A percentile compares a stretch with the other conserved stretches of the same genome.
Conservation (phyloP, 2,888 invertebrate species). For the Drosophila diplacantha region DNA sequence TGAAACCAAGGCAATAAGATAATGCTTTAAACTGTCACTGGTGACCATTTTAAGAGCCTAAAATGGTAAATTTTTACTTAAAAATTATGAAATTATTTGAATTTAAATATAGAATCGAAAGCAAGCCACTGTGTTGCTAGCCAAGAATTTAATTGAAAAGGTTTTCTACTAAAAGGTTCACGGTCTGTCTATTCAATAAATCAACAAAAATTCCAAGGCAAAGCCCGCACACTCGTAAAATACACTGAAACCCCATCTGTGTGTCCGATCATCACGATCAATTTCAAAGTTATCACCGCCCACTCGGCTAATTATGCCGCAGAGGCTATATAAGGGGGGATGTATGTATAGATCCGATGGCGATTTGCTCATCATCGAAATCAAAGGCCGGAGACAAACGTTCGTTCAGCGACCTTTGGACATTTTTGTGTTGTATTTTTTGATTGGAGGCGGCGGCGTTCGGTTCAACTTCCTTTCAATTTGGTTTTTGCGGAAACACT, state of each 20-base stretch:
- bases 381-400: slow-evolving; percentile 55
- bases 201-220: slow-evolving; percentile 26
- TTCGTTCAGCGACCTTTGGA: slow-evolving; percentile 68
- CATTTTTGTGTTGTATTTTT: slow-evolving; percentile 23
- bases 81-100: background rate
- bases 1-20: slow-evolving; percentile 6
- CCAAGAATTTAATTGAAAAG: slow-evolving; percentile 5
- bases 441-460: slow-evolving; percentile 17
- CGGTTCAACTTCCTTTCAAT: slow-evolving; percentile 49
- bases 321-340: slow-evolving; percentile 23
- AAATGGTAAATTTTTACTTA: background rate
- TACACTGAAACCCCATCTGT: slow-evolving; percentile 4
- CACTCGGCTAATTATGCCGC: slow-evolving; percentile 39
- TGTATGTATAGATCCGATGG: slow-evolving; percentile 9
- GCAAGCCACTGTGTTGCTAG: background rate
- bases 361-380: slow-evolving; percentile 34
- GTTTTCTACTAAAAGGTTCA: slow-evolving; percentile 31
- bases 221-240: slow-evolving; percentile 8
- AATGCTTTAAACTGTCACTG: background rate
- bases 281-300: slow-evolving; percentile 39
- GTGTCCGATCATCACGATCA: slow-evolving; percentile 30
- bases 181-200: slow-evolving; percentile 25
- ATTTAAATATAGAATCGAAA: background rate
- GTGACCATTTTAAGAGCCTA: background rate
- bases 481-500: slow-evolving; percentile 37